Base-by-base conservation (phyloP, 2,113 vertebrate species). In the Miniopterus natalensis region DNA sequence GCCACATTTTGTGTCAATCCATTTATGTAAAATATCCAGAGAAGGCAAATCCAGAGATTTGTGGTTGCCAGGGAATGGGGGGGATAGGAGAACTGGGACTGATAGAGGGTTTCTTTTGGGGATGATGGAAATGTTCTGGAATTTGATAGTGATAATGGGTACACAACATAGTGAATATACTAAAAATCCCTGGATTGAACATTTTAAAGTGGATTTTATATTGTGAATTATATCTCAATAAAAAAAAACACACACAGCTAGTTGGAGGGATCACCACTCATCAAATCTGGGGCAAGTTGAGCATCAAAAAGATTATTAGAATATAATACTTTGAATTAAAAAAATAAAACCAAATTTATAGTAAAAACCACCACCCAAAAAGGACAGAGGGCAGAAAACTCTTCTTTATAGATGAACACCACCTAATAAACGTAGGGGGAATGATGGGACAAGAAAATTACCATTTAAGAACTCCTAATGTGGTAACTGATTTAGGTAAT, bases 291-390 rank as follows among this genome's bases (percentile, higher is more conserved):
- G 51, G 25, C 66, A 75, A 75, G 49, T 0, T 83, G 83, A 88
- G 18, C 68, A 95, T 87, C 25, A 74, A 40, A 51, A 66, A 84
- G 29, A 79, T 45, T 81, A 65, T 31, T 86, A 86, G 42, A 78
- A 21, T 71, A n/a, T 61, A 92, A 74, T 4, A 91, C 29, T 79
- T 70, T 13, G 3, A 79, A 51, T 71, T 61, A 18, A 84, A 91
- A 71, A 61, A 78, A 66, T n/a, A 90, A 45, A 74, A 11, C 40
- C 42, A 51, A 86, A 86, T 86, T 74, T 66, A 84, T 15, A 91
- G 65, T 45, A 11, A 61, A 90, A 85, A 74, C 8, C 2, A 70
- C 40, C 23, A 92, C 17, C 45, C 68, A 65, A 91, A 68, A 65
- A 91, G 65, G 17, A 49, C 29, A 65, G 55, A 55, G 6, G 15